Evolutionary conservation across 1,140 invertebrate genomes (phyloP).

Genomic region (Eumeta japonica): DNA sequence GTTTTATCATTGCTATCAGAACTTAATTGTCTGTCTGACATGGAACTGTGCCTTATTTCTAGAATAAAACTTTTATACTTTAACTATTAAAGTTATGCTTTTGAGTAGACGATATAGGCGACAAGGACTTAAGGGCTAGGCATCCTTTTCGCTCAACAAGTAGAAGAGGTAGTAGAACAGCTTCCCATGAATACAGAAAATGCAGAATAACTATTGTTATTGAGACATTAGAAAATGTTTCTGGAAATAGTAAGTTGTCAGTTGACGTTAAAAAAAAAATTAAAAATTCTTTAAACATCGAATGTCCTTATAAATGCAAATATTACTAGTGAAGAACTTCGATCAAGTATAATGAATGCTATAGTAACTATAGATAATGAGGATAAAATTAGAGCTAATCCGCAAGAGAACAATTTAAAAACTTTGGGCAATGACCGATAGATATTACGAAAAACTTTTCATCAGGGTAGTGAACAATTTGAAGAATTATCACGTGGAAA

Average conservation of each 20-base stretch:
- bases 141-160: too few relatives aligned
- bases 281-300: too few relatives aligned
- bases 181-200: conserved; percentile 3
- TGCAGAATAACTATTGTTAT: conserved; percentile 2
- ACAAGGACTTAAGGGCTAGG: conserved; percentile 7
- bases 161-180: conserved; percentile 6
- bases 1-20: conserved; percentile 5
- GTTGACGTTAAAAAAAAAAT: too few relatives aligned
- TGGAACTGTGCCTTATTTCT: conserved; percentile 6
- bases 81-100: conserved; percentile 6
- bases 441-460: conserved; percentile 4
- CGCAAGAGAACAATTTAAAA: conserved; percentile 2
- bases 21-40: conserved; percentile 6
- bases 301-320: conserved; percentile 6
- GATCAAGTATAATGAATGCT: conserved; percentile 6
- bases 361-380: conserved; percentile 5
- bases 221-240: too few relatives aligned
- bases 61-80: conserved; percentile 6
- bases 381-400: conserved; percentile 4
- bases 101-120: conserved; percentile 5
- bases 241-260: too few relatives aligned
- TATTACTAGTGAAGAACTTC: conserved; percentile 7
- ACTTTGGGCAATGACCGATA: conserved; percentile 5
- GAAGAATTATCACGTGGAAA: too few relatives aligned
- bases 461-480: conserved; percentile 6